These are phyloP conservation scores for Zosterops hypoxanthus DNA, from an alignment of 2,113 vertebrate genomes.

Conservation along the genomic window DNA sequence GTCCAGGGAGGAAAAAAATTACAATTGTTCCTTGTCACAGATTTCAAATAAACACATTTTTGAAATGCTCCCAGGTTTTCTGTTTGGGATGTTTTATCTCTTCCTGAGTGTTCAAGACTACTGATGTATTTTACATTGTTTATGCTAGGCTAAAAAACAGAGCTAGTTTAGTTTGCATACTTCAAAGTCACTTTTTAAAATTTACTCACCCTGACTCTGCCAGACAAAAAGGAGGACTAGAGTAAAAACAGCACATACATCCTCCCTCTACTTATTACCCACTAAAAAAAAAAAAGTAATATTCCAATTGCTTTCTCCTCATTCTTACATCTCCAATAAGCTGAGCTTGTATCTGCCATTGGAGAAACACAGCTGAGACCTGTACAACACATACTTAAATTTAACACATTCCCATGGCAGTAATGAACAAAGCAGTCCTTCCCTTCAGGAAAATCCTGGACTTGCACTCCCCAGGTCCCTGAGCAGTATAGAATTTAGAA, in stretches of 20 bases:
- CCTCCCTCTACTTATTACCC: not conserved
- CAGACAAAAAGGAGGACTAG: not conserved
- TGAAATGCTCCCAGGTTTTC: slow-evolving; percentile 9
- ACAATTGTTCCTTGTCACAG: not conserved
- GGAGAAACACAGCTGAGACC: slow-evolving; percentile 40
- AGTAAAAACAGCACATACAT: not conserved
- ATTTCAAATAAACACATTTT: slow-evolving; percentile 41
- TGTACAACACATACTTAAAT: slow-evolving; percentile 73
- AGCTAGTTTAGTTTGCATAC: not conserved
- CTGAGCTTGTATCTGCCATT: slow-evolving; percentile 26
- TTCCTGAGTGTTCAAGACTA: not conserved
- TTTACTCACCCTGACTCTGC: slow-evolving; percentile 10
- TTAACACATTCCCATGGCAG: slow-evolving; percentile 81
- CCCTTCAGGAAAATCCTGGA: slow-evolving; percentile 84
- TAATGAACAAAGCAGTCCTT: slow-evolving; percentile 83
- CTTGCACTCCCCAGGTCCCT: slow-evolving; percentile 67
- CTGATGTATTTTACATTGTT: slow-evolving; percentile 32
- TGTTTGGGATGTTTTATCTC: slow-evolving; percentile 27
- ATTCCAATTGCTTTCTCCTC: not conserved
- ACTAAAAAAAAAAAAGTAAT: not conserved
- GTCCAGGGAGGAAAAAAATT: not conserved
- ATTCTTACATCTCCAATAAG: slow-evolving; percentile 21
- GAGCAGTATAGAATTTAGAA: slow-evolving; percentile 63
- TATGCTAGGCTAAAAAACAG: not conserved
- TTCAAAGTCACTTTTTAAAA: slow-evolving; percentile 16